Evolutionary conservation across 2,888 invertebrate genomes (phyloP), one percentile per base, ranked within the genome.

Genomic region (Catocala nupta): DNA sequence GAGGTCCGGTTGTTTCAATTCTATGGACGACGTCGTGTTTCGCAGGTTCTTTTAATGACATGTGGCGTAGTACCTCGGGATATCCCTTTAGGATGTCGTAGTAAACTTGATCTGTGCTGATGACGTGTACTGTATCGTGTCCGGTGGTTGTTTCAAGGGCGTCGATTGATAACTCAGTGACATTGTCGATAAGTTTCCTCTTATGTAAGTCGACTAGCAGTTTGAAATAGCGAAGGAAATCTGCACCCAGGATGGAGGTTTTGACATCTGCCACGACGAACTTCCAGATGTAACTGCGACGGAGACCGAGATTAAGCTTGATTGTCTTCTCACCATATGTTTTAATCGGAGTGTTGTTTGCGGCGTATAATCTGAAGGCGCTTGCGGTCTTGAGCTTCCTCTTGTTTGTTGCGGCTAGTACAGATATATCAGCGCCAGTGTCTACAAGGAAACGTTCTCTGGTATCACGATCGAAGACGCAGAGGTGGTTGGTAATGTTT

Each of bases 371-470:
- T 34, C 8, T 60, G 25, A 55, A 61, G 44, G 16, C 33, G 9
- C 25, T 50, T 0, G 44, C 1, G 8, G 34, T 12, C 8, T 59
- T 42, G 0, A 13, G 7, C 39, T 16, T 52, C 5, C 13, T 36
- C 16, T 36, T 60, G 11, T 44, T 13, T 8, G 10, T 59, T 9
- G 39, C 48, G 34, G 59, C 42, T 4, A 63, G 42, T 0, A 59
- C 59, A 1, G 73, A 70, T 8, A 70, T 66, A 5, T 73, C 64
- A 6, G 69, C 69, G 13, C 69, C 69, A 25, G 63, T 69, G 55
- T 69, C 69, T 1, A 69, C 60, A 11, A 72, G 60, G 36, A 69
- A 70, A 16, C 65, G 63, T 43, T 64, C 51, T 42, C 48, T 25
- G 4, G 59, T 64, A n/a, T 63, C 12, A 5, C 54, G 44, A 44